A percentile compares a stretch with the other conserved stretches of the same genome.
Conservation (phyloP, 2,888 invertebrate genomes). For the Drosophila stalkeri region DNA sequence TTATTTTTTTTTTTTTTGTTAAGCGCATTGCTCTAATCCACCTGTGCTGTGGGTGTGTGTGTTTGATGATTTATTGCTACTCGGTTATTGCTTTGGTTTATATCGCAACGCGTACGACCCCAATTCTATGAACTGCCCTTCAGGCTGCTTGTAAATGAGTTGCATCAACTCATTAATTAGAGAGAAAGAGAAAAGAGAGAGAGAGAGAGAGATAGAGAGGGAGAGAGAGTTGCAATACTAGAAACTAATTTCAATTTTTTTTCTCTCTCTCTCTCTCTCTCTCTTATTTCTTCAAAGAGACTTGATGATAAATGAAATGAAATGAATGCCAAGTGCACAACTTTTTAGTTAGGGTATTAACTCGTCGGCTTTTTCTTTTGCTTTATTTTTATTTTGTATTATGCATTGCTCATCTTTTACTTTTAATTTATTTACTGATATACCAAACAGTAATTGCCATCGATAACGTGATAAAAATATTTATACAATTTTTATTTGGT, state of each 20-base stretch:
- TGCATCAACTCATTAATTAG: conserved; percentile 8
- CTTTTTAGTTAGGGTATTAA: conserved; percentile 5
- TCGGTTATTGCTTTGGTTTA: conserved; percentile 56
- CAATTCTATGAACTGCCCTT: conserved; percentile 11
- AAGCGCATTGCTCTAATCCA: conserved; percentile 21
- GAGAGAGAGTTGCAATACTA: background rate
- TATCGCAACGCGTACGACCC: conserved; percentile 14
- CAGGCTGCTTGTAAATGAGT: conserved; percentile 13
- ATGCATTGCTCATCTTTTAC: conserved; percentile 56
- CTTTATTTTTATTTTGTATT: conserved; percentile 22
- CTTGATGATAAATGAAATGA: background rate
- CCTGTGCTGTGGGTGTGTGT: conserved; percentile 5
- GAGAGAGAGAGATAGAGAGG: background rate
- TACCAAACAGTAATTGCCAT: conserved; percentile 71
- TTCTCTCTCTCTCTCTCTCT: no score
- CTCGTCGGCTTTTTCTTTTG: background rate
- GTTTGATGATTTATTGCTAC: conserved; percentile 62
- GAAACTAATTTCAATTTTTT: background rate
- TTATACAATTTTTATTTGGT: conserved; percentile 50
- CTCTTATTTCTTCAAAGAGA: background rate
- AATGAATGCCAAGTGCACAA: background rate
- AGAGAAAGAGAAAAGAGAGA: background rate
- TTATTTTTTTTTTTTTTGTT: background rate
- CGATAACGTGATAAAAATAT: conserved; percentile 77
- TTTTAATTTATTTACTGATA: conserved; percentile 73